Evolutionary conservation across 2,113 vertebrate species (phyloP).

Genomic region (Eidolon helvum): DNA sequence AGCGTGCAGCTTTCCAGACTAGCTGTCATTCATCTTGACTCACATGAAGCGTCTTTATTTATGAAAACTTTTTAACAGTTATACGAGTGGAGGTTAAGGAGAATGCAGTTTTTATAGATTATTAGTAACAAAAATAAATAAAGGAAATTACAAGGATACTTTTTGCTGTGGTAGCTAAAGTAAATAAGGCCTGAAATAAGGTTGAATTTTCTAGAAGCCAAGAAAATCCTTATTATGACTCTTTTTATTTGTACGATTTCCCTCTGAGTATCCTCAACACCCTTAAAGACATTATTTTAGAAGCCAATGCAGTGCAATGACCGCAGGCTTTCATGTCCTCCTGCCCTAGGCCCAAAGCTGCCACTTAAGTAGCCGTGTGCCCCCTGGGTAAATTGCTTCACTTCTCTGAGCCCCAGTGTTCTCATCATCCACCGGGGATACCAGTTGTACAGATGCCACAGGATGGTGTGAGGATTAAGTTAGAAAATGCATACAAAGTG

Average conservation of each 20-base stretch:
- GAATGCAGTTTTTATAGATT: neutral
- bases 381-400: neutral
- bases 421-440: neutral
- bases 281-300: neutral
- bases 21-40: neutral
- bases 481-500: neutral
- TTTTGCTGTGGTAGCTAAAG: neutral
- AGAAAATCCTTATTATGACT: neutral
- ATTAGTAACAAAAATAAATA: neutral
- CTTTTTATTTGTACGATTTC: neutral
- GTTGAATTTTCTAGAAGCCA: neutral
- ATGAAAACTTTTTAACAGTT: neutral
- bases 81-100: neutral
- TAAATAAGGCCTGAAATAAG: neutral
- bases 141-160: neutral
- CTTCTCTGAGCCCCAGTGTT: neutral
- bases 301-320: neutral
- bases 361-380: accelerated
- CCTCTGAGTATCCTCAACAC: neutral
- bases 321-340: neutral
- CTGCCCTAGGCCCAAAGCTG: neutral
- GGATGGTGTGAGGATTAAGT: neutral
- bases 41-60: neutral
- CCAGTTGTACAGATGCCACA: neutral
- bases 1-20: neutral